A percentile compares a stretch with the other conserved stretches of the same genome.
Evolutionary conservation across 2,888 invertebrate genomes (phyloP).

Genomic region (Acanthoscelides obtectus): DNA sequence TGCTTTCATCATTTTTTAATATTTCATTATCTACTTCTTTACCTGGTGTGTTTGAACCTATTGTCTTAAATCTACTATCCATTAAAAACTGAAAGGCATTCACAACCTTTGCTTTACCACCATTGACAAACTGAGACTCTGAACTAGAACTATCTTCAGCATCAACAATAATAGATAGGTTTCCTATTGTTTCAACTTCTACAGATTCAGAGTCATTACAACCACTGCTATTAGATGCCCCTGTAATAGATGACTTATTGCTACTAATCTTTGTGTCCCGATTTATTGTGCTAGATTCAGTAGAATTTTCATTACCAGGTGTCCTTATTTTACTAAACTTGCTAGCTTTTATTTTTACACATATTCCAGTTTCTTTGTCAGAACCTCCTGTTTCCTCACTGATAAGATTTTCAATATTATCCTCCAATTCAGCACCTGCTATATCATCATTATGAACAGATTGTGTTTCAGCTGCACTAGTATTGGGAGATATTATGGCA

Average conservation of each 20-base stretch:
- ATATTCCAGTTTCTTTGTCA: not conserved
- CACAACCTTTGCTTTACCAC: not conserved
- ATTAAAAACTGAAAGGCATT: slow-evolving; percentile 65
- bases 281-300: not conserved
- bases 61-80: slow-evolving; percentile 60
- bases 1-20: slow-evolving; percentile 25
- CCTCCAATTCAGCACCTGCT: not conserved
- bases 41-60: slow-evolving; percentile 61
- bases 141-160: slow-evolving; percentile 1
- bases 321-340: not conserved
- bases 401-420: too few relatives aligned
- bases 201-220: not conserved
- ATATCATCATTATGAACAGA: not conserved
- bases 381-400: not conserved
- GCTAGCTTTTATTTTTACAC: not conserved
- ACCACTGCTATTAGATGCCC: not conserved
- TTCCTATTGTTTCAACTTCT: not conserved
- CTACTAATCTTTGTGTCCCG: not conserved
- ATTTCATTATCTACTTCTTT: slow-evolving; percentile 47
- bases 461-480: slow-evolving; percentile 7
- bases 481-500: slow-evolving; percentile 26
- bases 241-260: not conserved
- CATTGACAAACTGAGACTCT: slow-evolving; percentile 2
- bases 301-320: not conserved
- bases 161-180: too few relatives aligned